Evolutionary conservation across 2,797 vertebrate species (phyloP), one percentile per base, ranked within the genome.

Genomic region (Gallinago stenura): DNA sequence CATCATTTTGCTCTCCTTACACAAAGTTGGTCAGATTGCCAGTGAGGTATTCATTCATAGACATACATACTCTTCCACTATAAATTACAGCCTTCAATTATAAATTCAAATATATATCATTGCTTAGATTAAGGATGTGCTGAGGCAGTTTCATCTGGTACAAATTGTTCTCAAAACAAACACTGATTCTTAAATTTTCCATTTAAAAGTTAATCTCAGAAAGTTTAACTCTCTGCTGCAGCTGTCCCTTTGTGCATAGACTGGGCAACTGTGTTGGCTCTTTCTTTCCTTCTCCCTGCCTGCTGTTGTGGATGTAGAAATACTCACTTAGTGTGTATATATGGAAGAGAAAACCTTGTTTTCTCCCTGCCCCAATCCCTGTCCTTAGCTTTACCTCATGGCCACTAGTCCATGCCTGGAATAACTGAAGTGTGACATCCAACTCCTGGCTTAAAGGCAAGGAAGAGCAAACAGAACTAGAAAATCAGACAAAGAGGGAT

Each of bases 1-100:
- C 81, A 95, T 91, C 87, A 72, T 85, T 73, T 70, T 77, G 41
- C 48, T 87, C 83, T 73, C 75, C 60, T 94, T 92, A 89, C 80
- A 95, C 72, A 72, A 56, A 90, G 76, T 26, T 77, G 41, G 83
- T 90, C 88, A 90, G 90, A 91, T 89, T 93, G 84, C 37, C 89
- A 75, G 83, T 25, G 65, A 92, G 82, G 62, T 83, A 90, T 58
- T 93, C 58, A 91, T 82, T 96, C 83, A 96, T 12, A 58, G 9
- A 72, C 56, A 86, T 24, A 57, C 58, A 41, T 73, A 61, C 24
- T 89, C 89, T 72, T 82, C 81, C 56, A 57, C 16, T 83, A 33
- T 50, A 89, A 95, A 94, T 86, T 79, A 21, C 57, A 94, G 66
- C 46, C 61, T 35, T 35, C 39, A 68, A 54, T 68, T 93, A 84